Conservation (phyloP, 2,888 invertebrate genomes). For the Lasioglossum pauxillum region DNA sequence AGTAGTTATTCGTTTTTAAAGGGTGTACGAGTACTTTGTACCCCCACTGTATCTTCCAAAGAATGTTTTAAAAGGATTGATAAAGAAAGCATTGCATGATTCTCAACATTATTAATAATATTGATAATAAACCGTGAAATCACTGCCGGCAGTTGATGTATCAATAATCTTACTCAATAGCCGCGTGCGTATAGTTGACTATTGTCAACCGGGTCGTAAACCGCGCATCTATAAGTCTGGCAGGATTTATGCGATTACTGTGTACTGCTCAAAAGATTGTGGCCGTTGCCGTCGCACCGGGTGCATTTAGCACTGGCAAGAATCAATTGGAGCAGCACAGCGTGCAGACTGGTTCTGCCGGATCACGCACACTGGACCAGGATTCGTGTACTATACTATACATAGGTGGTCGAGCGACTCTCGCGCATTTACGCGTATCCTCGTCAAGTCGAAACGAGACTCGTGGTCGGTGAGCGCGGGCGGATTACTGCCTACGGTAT, state of each 20-base stretch:
- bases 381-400: slow-evolving; percentile 1
- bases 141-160: not conserved
- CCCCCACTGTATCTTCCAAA: too few species aligned
- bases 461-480: slow-evolving; percentile 46
- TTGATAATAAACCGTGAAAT: too few species aligned
- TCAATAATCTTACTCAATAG: not conserved
- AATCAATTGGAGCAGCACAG: slow-evolving; percentile 11
- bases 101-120: too few species aligned
- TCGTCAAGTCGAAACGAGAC: slow-evolving; percentile 34
- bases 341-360: slow-evolving; percentile 10
- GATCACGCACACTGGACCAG: slow-evolving; percentile 26
- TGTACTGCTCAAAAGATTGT: not conserved
- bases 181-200: not conserved
- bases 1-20: too few species aligned
- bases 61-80: too few species aligned
- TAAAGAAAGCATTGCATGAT: too few species aligned
- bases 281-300: not conserved
- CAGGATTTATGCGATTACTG: not conserved
- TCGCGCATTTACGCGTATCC: slow-evolving; percentile 29
- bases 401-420: slow-evolving; percentile 28
- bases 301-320: not conserved
- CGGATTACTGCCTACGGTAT: slow-evolving; percentile 52
- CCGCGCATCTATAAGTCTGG: not conserved
- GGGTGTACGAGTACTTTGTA: too few species aligned
- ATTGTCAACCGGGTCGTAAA: not conserved